phyloP scores from a whole-genome alignment of 1,140 invertebrate genomes.

The Thalassaphorura encarpata region DNA sequence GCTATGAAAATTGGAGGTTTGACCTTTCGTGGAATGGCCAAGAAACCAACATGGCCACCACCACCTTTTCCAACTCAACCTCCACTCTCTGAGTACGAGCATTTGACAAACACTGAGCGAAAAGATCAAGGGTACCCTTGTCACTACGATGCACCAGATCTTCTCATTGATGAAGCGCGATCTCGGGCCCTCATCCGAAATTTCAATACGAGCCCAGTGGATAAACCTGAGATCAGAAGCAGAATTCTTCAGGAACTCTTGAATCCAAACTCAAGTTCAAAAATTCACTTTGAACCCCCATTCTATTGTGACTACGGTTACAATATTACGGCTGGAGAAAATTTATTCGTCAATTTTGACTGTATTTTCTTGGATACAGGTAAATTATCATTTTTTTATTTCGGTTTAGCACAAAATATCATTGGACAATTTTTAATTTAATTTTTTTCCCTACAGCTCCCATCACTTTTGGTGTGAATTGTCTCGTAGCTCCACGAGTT shows the following conservation, averaged over 20 bases:
- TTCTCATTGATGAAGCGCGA: background rate
- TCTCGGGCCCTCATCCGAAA: slow-evolving; percentile 6
- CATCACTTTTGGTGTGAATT: slow-evolving; percentile 26
- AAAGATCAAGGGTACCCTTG: background rate
- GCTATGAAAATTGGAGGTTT: too few species aligned
- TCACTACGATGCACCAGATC: background rate
- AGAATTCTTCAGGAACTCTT: slow-evolving; percentile 13
- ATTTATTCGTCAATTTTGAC: slow-evolving; percentile 30
- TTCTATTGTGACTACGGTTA: slow-evolving; percentile 23
- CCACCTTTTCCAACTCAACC: background rate
- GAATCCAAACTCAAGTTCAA: slow-evolving; percentile 10
- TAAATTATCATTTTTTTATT: slow-evolving; percentile 21
- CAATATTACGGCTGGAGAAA: slow-evolving; percentile 28
- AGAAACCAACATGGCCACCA: background rate
- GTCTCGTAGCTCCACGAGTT: slow-evolving; percentile 27
- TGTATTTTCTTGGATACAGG: slow-evolving; percentile 30
- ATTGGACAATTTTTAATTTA: background rate
- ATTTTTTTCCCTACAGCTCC: background rate
- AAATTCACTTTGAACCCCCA: slow-evolving; percentile 16
- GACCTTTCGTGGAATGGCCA: background rate
- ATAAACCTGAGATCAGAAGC: too few species aligned
- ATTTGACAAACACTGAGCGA: background rate
- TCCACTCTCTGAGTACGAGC: background rate
- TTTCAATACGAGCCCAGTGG: too few species aligned
- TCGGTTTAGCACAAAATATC: background rate